Evolutionary conservation across 2,797 vertebrate genomes (phyloP).

Genomic region (Alectoris magna): DNA sequence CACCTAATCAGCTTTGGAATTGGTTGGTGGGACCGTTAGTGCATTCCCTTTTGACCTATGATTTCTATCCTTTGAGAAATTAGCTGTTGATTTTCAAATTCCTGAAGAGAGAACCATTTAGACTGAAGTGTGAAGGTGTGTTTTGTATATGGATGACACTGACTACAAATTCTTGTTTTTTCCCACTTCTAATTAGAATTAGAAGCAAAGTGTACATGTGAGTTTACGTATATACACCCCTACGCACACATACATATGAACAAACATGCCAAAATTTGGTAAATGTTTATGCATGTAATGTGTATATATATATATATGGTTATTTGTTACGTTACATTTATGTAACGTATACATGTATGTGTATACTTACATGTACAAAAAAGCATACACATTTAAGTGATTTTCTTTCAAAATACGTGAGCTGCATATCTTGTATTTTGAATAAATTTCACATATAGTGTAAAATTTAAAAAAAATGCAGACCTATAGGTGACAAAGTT

Average conservation of each 20-base stretch:
- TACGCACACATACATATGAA: neutral
- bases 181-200: neutral
- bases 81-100: neutral
- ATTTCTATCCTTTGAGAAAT: neutral
- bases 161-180: neutral
- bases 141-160: neutral
- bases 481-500: neutral
- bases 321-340: neutral
- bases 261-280: neutral
- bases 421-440: neutral
- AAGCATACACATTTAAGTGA: neutral
- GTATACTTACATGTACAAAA: neutral
- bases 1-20: neutral
- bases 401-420: neutral
- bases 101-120: neutral
- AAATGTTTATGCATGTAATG: neutral
- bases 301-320: neutral
- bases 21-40: neutral
- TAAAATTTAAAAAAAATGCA: neutral
- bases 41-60: neutral
- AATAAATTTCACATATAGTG: neutral
- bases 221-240: neutral
- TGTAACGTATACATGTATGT: no score
- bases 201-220: neutral
- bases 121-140: neutral